phyloP scores from a whole-genome alignment of 2,888 invertebrate species.

The Coenonympha glycerion region DNA sequence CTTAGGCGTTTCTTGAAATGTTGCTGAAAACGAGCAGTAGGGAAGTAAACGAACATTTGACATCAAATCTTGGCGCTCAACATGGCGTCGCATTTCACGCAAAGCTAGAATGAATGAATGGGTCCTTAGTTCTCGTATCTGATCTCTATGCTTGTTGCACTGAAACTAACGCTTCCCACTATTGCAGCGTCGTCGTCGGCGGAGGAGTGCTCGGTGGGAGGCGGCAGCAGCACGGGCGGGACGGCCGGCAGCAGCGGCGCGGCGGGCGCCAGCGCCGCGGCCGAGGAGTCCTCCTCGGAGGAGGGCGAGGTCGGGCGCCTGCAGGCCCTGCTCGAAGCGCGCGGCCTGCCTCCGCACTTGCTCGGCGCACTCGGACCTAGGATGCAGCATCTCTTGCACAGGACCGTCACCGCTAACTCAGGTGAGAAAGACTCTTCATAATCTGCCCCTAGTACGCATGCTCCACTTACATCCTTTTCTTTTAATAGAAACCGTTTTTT shows the following conservation, averaged over 20 bases:
- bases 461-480: too few species aligned
- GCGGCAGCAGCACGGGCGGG: constrained; percentile 42
- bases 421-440: constrained; percentile 35
- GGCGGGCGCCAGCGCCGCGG: constrained; percentile 78
- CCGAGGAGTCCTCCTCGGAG: constrained; percentile 78
- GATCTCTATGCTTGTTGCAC: too few species aligned
- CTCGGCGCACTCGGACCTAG: constrained; percentile 96
- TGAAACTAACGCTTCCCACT: too few species aligned
- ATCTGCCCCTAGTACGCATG: too few species aligned
- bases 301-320: constrained; percentile 97
- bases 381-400: constrained; percentile 96
- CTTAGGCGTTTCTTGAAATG: too few species aligned
- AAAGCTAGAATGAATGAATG: too few species aligned
- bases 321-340: constrained; percentile 94
- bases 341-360: constrained; percentile 96
- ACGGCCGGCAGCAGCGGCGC: constrained; percentile 51
- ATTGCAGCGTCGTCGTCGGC: constrained; percentile 50
- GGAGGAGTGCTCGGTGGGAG: constrained; percentile 52
- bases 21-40: too few species aligned
- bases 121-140: too few species aligned
- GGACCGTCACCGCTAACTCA: constrained; percentile 89
- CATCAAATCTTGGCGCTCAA: too few species aligned
- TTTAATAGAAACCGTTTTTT: too few species aligned
- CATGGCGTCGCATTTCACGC: too few species aligned
- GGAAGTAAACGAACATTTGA: too few species aligned